These are phyloP conservation scores for Leptestheria dahalacensis DNA, from an alignment of 1,140 invertebrate genomes.

Conservation along the genomic window DNA sequence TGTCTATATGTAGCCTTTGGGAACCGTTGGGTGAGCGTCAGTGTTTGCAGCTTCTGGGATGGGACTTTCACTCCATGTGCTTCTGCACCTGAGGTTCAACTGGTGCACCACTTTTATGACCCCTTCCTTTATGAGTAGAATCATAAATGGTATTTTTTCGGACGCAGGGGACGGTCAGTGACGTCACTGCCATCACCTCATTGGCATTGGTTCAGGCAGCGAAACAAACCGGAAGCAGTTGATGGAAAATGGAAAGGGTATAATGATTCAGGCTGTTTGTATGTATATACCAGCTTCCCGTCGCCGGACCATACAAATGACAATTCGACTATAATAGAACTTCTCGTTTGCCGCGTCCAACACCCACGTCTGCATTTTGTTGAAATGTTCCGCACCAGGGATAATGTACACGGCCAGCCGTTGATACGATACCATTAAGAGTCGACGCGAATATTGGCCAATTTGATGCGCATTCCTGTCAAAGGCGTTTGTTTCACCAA, in stretches of 20 bases:
- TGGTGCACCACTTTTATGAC: neutral
- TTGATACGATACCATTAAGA: neutral
- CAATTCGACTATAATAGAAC: neutral
- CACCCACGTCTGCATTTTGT: neutral
- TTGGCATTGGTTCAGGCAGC: neutral
- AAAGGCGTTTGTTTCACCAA: neutral
- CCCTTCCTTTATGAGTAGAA: neutral
- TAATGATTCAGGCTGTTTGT: neutral
- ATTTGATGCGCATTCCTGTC: neutral
- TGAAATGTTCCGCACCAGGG: neutral
- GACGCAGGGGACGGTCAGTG: neutral
- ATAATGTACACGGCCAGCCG: neutral
- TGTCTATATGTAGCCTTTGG: too few species aligned
- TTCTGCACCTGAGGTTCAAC: neutral
- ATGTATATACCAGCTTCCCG: neutral
- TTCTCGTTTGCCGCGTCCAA: too few species aligned
- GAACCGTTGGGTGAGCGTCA: too few species aligned
- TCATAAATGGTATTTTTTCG: neutral
- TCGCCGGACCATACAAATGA: neutral
- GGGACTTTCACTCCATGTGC: too few species aligned
- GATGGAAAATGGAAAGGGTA: neutral
- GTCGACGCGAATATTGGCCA: neutral
- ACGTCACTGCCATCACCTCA: neutral
- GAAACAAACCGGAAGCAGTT: neutral
- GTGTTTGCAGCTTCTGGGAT: too few species aligned